These are phyloP conservation scores for Rhinoderma darwinii DNA, from an alignment of 2,113 vertebrate genomes.

Conservation along the genomic window DNA sequence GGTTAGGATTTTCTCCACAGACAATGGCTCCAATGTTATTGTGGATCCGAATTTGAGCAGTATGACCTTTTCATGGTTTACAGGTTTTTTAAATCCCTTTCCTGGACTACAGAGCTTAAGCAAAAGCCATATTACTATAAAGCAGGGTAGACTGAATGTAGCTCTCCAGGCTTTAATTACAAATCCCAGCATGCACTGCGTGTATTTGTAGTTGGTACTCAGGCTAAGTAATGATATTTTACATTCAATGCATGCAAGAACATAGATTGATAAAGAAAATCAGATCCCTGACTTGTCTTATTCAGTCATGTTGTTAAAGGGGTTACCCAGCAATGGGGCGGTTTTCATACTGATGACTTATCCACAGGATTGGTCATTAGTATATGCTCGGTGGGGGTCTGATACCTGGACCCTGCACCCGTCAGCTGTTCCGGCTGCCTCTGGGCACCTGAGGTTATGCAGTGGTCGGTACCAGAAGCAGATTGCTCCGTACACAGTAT, in stretches of 20 bases:
- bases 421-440: too few relatives aligned
- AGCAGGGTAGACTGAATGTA: conserved; percentile 2
- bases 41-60: conserved; percentile 33
- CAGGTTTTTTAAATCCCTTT: conserved; percentile 48
- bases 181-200: conserved; percentile 15
- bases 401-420: too few relatives aligned
- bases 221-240: not conserved
- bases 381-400: too few relatives aligned
- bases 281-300: not conserved
- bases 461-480: too few relatives aligned
- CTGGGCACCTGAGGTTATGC: too few relatives aligned
- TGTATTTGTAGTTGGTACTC: not conserved
- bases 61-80: conserved; percentile 40
- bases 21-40: conserved; percentile 53
- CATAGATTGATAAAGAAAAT: not conserved
- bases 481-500: too few relatives aligned
- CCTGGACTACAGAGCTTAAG: conserved; percentile 29
- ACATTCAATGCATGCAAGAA: not conserved
- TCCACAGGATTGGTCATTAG: too few relatives aligned
- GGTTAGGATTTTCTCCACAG: conserved; percentile 41
- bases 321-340: too few relatives aligned
- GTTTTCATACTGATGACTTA: too few relatives aligned
- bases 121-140: conserved; percentile 7
- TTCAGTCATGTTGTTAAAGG: not conserved
- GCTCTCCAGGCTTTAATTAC: not conserved